Evolutionary conservation across 2,888 invertebrate species (phyloP).

Genomic region (Hypena proboscidalis): DNA sequence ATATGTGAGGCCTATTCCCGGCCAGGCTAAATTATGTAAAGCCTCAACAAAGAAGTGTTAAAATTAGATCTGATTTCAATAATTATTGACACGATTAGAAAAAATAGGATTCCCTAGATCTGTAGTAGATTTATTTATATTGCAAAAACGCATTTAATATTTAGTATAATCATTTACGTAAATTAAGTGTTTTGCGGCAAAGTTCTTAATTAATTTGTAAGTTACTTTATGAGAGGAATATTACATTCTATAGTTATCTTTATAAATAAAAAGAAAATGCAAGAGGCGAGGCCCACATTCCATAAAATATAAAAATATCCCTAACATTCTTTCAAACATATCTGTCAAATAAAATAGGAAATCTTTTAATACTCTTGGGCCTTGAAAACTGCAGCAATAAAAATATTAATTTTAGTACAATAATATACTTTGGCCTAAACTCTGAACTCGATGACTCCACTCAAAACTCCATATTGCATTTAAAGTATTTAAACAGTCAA

Average conservation of each 20-base stretch:
- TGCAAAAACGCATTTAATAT: too few species aligned
- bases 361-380: neutral
- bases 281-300: too few species aligned
- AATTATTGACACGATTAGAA: neutral
- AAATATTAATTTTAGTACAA: conserved; percentile 15
- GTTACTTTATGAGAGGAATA: neutral
- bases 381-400: neutral
- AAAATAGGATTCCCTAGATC: neutral
- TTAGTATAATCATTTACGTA: too few species aligned
- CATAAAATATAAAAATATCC: neutral
- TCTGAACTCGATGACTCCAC: conserved; percentile 26
- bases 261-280: too few species aligned
- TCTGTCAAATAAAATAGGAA: neutral
- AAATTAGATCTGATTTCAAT: conserved; percentile 11
- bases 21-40: neutral
- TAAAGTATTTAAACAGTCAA: conserved; percentile 8
- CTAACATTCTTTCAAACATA: neutral
- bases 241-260: too few species aligned
- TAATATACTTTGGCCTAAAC: conserved; percentile 36
- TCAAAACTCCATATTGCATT: conserved; percentile 34
- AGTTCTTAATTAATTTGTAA: neutral
- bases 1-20: neutral
- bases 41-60: neutral
- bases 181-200: neutral
- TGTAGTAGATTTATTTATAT: conserved; percentile 1